phyloP scores from a whole-genome alignment of 2,888 invertebrate species.

The Chrysolina haemoptera region DNA sequence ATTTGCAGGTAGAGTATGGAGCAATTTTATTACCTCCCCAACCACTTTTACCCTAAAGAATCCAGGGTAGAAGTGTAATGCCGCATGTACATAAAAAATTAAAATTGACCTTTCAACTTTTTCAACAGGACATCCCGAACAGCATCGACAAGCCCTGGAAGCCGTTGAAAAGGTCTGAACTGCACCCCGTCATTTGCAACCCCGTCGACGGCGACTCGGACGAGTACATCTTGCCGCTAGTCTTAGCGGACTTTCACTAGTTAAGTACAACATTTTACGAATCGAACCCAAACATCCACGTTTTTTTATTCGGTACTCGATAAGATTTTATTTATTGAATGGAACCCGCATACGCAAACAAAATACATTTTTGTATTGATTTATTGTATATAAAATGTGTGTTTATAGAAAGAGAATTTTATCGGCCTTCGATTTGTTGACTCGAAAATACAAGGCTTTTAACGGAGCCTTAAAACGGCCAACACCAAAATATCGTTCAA shows the following conservation, averaged over 20 bases:
- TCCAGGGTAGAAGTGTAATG: too few relatives aligned
- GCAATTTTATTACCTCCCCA: too few relatives aligned
- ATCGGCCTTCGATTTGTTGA: constrained; percentile 27
- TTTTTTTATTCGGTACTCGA: constrained; percentile 39
- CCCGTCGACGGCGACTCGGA: constrained; percentile 73
- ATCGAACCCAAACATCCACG: constrained; percentile 45
- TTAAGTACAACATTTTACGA: constrained; percentile 55
- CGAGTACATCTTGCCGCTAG: constrained; percentile 74
- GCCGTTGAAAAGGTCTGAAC: constrained; percentile 70
- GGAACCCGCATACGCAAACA: constrained; percentile 16
- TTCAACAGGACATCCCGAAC: constrained; percentile 72
- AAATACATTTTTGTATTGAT: constrained; percentile 34
- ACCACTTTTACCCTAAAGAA: too few relatives aligned
- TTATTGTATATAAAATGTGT: constrained; percentile 34
- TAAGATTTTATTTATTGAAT: constrained; percentile 30
- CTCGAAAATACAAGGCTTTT: too few relatives aligned
- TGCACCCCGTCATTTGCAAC: constrained; percentile 73
- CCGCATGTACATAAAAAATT: too few relatives aligned
- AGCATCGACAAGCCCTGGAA: constrained; percentile 74
- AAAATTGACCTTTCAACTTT: constrained; percentile 13
- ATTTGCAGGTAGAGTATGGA: too few relatives aligned
- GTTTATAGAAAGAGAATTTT: constrained; percentile 13
- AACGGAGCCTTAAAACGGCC: too few relatives aligned
- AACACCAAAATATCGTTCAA: too few relatives aligned
- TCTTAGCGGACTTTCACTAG: constrained; percentile 73